phyloP scores from a whole-genome alignment of 2,113 vertebrate genomes.

The Stigmatopora argus region DNA sequence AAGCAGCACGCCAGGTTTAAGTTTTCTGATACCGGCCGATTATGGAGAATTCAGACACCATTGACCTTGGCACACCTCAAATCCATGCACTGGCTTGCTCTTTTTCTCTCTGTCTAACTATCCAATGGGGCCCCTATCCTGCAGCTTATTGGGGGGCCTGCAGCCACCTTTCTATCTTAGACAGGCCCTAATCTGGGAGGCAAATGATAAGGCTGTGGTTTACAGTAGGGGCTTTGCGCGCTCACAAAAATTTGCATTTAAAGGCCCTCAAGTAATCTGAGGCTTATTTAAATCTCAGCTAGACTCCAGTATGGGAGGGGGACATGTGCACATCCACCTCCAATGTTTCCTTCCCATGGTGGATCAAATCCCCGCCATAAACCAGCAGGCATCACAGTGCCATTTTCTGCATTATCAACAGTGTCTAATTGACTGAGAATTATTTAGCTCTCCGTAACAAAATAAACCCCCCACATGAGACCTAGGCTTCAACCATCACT shows the following conservation, averaged over 20 bases:
- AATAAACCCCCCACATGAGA: slow-evolving; percentile 47
- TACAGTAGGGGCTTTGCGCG: slow-evolving; percentile 64
- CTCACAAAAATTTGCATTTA: slow-evolving; percentile 71
- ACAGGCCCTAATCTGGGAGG: slow-evolving; percentile 68
- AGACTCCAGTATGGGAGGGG: slow-evolving; percentile 56
- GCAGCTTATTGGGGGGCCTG: slow-evolving; percentile 54
- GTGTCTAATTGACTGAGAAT: slow-evolving; percentile 63
- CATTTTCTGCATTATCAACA: slow-evolving; percentile 57
- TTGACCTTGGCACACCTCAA: slow-evolving; percentile 56
- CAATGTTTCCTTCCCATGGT: slow-evolving; percentile 62
- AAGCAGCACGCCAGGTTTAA: slow-evolving; percentile 34
- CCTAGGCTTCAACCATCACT: slow-evolving; percentile 33
- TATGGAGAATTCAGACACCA: slow-evolving; percentile 38
- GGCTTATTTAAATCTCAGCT: slow-evolving; percentile 74
- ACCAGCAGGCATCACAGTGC: slow-evolving; percentile 42
- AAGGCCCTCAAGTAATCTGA: slow-evolving; percentile 72
- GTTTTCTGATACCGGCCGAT: slow-evolving; percentile 47
- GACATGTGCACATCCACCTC: slow-evolving; percentile 54
- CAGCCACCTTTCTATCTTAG: slow-evolving; percentile 61
- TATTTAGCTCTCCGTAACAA: slow-evolving; percentile 34
- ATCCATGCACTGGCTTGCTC: slow-evolving; percentile 22
- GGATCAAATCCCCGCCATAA: slow-evolving; percentile 59
- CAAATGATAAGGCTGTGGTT: slow-evolving; percentile 68
- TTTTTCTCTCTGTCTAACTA: slow-evolving; percentile 14
- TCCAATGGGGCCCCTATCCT: slow-evolving; percentile 58